Base-by-base conservation (phyloP, 2,888 invertebrate genomes). In the Priocnemis perturbator region DNA sequence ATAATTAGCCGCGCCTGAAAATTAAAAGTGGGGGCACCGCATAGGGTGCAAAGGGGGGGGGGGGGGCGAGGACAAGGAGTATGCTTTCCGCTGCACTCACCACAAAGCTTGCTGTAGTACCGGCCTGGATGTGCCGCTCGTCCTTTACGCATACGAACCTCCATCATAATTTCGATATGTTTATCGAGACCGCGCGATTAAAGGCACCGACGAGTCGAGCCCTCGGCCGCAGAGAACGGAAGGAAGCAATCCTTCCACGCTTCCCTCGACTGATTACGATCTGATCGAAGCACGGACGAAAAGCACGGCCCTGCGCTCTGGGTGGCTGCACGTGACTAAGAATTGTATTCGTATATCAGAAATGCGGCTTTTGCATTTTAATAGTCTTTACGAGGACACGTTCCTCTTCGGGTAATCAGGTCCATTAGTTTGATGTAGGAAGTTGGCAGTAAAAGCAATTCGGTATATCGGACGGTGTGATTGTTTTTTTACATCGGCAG, bases 1-100 rank as follows among this genome's bases (percentile, higher is more conserved):
- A 88, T 85, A 86, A 87, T 86, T 86, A 86, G 83, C 81, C 76
- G 78, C 75, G 80, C 74, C 84, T 84, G 80, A 83, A 86, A 80
- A 85, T 83, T 83, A 83, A 85, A 83, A 83, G 79, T 78, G 71
- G 78, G 80, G 74, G 11, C 81, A 63, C 60, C 37, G 48, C 47
- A 53, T 20, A 30, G 7, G 26, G 50, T 14, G 57, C 26, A 45
- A 44, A 48, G 17, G 20, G 17, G 11, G 14, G 50, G 9, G 48
- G 21, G 45, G 21, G 23, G 17, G 48, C 11, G 23, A n/a, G 23
- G 21, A 45, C 3, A 9, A 14, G 14, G 14, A 9, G 47, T n/a
- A n/a, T 15, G 17, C 19, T 57, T 50, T 77, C 69, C 73, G 74
- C 69, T 73, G 61, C 59, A 23, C n/a, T n/a, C n/a, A 19, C 17